Conservation (phyloP, 2,113 vertebrate species). For the Ptychochromis oligacanthus region DNA sequence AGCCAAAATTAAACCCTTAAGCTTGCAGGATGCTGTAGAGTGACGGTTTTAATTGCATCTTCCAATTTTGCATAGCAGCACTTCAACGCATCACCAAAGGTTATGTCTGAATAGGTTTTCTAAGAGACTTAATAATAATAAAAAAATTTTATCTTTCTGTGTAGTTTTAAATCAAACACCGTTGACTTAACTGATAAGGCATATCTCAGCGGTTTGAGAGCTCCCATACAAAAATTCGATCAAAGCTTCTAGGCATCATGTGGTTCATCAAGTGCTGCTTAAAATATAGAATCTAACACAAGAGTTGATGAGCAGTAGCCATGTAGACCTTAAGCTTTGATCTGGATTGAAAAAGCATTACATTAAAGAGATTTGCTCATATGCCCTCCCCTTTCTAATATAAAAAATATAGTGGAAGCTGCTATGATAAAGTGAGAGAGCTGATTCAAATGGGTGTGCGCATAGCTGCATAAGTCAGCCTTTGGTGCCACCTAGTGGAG, state of each 20-base stretch:
- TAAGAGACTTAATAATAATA: background rate
- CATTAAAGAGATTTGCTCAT: background rate
- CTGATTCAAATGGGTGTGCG: background rate
- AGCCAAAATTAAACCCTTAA: constrained; percentile 21
- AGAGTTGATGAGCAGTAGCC: background rate
- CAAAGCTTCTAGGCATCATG: background rate
- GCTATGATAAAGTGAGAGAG: background rate
- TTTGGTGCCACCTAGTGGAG: constrained; percentile 64
- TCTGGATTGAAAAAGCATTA: background rate
- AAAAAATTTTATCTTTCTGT: background rate
- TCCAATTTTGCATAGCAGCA: background rate
- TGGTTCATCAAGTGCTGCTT: background rate
- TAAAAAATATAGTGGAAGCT: background rate
- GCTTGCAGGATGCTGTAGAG: background rate
- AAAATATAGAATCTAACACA: background rate
- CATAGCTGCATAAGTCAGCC: background rate
- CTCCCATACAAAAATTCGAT: background rate
- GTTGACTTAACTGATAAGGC: background rate
- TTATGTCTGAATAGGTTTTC: background rate
- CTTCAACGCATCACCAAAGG: background rate
- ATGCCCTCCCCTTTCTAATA: background rate
- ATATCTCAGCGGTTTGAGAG: background rate
- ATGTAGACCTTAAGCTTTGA: background rate
- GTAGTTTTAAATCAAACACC: background rate
- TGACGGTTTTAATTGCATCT: background rate